Evolutionary conservation across 2,888 invertebrate species (phyloP), one percentile per base, ranked within the genome.

Genomic region (Zeuzera pyrina): DNA sequence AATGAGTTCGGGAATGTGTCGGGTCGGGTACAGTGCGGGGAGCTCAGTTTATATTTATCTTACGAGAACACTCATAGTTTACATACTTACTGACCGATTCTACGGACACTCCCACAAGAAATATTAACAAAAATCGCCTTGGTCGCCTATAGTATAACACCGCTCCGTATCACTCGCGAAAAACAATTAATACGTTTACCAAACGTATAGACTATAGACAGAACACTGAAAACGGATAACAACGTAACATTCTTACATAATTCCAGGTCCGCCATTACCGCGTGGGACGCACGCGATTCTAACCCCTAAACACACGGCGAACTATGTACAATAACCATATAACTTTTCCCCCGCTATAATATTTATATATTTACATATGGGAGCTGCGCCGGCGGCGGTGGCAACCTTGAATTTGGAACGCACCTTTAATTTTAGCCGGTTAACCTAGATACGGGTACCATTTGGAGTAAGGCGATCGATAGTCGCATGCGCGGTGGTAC

Each of bases 361-460:
- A n/a, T n/a, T n/a, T n/a, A n/a, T n/a, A n/a, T n/a, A n/a, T n/a
- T n/a, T n/a, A n/a, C n/a, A n/a, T 25, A 24, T 58, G 63, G 71
- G 13, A 59, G 62, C 71, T 74, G 78, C 76, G 78, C 77, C 68
- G 72, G 78, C 76, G 74, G 56, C 57, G 49, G 31, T 68, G 57
- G 61, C 72, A 78, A 76, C 79, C 79, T 79, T 79, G 79, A 78
- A 74, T 70, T 66, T 53, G 59, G 70, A 73, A 79, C 79, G 78
- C 78, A 81, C 81, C 81, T 81, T 79, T 79, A 78, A 79, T 72
- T 78, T 77, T 81, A 81, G 81, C 77, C 78, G 79, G 76, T 66
- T 81, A 81, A 81, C 81, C 81, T 81, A 81, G 77, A 72, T 81
- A 68, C 73, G 64, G 68, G 68, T 59, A 64, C 72, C 72, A 65